Conservation (phyloP, 2,888 invertebrate genomes). For the Cheilosia variabilis region DNA sequence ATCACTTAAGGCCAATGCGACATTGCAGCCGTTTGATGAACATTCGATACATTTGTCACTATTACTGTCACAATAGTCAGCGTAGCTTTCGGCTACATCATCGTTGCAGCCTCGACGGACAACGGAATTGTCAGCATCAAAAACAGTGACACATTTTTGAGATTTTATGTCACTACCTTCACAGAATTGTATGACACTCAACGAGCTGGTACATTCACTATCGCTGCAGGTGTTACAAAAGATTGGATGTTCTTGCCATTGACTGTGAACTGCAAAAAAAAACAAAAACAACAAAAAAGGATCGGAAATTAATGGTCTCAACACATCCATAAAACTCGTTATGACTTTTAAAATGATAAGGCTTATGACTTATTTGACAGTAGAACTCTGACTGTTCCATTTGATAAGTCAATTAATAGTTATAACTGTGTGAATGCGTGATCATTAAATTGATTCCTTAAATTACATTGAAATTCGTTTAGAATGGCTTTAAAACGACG, state of each 20-base stretch:
- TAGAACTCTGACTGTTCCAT: no score
- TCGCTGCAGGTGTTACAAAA: conserved; percentile 78
- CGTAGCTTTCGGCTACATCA: conserved; percentile 13
- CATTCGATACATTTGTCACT: conserved; percentile 69
- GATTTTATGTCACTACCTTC: conserved; percentile 67
- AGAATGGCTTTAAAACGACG: no score
- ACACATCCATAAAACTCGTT: no score
- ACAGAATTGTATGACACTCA: conserved; percentile 77
- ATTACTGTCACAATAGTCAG: conserved; percentile 61
- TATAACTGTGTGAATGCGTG: no score
- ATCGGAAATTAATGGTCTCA: neutral
- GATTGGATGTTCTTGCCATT: conserved; percentile 78
- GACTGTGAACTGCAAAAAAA: conserved; percentile 48
- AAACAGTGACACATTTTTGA: conserved; percentile 78
- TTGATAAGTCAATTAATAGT: no score
- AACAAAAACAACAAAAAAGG: neutral
- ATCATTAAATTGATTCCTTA: no score
- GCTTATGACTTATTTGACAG: no score
- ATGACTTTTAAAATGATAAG: no score
- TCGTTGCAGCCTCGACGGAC: conserved; percentile 79
- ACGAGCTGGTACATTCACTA: conserved; percentile 76
- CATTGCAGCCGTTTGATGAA: conserved; percentile 75
- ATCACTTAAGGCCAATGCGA: conserved; percentile 46
- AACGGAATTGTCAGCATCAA: conserved; percentile 76
- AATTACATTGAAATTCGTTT: no score